Evolutionary conservation across 64 coral and sea anemone species (phyloP), one percentile per base, ranked within the genome.

Genomic region (Trachythela sp.): DNA sequence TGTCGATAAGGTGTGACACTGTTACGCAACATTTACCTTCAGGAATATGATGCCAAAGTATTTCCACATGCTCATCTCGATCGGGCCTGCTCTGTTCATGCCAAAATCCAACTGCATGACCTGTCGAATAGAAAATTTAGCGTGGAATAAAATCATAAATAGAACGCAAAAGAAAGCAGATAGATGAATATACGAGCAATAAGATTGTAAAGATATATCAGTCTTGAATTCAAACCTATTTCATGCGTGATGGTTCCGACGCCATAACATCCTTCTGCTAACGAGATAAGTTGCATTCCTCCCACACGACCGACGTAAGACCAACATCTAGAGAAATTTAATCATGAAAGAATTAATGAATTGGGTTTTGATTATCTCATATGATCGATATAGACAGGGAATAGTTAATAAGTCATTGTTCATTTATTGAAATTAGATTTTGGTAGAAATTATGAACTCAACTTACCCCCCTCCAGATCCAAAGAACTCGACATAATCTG

Each of bases 61-160:
- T 97, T 27, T 85, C 48, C 71, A 97, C 95, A 60, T 71, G 70
- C 6, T 90, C 39, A 59, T 97, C 85, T 83, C 95, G 77, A 48
- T 97, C 94, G 31, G 94, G 94, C 0, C 94, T 83, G 48, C 94
- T 95, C 68, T 95, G 94, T 52, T 95, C 89, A 84, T 97, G 95
- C 95, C 95, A 97, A 31, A 92, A 94, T 1, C 95, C 92, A 88
- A 97, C 60, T 54, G 95, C 95, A 52, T 97, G 92, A 77, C 92
- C 95, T n/a, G n/a, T n/a, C n/a, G n/a, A n/a, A n/a, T n/a, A n/a
- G n/a, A n/a, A n/a, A n/a, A n/a, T n/a, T n/a, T n/a, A n/a, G n/a
- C n/a, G n/a, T n/a, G n/a, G n/a, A n/a, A n/a, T n/a, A n/a, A n/a
- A n/a, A n/a, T n/a, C n/a, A n/a, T n/a, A n/a, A n/a, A n/a, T n/a